A percentile compares a stretch with the other conserved stretches of the same genome.
Evolutionary conservation across 2,797 vertebrate genomes (phyloP).

Genomic region (Hemibagrus guttatus): DNA sequence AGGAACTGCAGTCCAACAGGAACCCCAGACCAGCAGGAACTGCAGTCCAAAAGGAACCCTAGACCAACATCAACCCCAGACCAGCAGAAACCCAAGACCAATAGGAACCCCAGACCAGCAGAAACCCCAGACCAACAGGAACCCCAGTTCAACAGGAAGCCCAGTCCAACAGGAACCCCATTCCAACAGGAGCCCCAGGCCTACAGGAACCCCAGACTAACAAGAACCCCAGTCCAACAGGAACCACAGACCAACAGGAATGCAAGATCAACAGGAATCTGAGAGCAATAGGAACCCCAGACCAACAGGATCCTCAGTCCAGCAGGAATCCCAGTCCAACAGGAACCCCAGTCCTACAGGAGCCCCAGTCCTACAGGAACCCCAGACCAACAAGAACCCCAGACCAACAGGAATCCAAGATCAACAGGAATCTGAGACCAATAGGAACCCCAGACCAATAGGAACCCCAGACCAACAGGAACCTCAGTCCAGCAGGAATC

Average conservation of each 20-base stretch:
- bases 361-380: not conserved
- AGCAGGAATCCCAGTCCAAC: not conserved
- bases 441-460: not conserved
- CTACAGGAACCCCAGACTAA: too few relatives aligned
- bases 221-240: too few relatives aligned
- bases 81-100: not conserved
- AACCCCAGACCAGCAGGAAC: not conserved
- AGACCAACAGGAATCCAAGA: not conserved
- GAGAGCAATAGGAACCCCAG: not conserved
- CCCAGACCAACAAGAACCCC: not conserved
- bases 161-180: not conserved
- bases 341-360: not conserved
- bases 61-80: not conserved
- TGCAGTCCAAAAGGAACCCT: not conserved
- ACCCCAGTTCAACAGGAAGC: not conserved
- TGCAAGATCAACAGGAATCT: too few relatives aligned
- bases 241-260: not conserved
- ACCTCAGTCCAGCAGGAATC: not conserved
- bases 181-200: too few relatives aligned
- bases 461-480: not conserved
- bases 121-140: not conserved
- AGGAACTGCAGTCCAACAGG: not conserved
- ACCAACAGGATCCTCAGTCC: not conserved
- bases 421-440: not conserved
- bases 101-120: not conserved